Base-by-base conservation (phyloP, 2,797 vertebrate species). In the Tiaroga cobitis region DNA sequence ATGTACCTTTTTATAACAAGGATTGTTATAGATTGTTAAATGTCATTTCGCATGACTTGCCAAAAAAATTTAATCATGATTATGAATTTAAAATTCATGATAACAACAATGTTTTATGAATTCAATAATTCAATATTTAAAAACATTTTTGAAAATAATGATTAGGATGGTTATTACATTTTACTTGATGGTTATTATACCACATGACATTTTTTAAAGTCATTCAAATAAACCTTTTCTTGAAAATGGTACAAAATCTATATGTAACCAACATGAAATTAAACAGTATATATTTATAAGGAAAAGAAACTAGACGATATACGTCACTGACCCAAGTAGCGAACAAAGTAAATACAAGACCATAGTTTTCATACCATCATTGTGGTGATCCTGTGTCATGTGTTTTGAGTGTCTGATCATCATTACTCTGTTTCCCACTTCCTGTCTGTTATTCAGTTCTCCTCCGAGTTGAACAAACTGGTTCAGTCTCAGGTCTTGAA, bases 391-490 rank as follows among this genome's bases (percentile, higher is more conserved):
- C n/a, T 61, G 65, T 29, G 46, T 8, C 19, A 21, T 59, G 56
- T 16, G 61, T 67, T 77, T 65, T 61, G 61, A 8, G 16, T 26
- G 41, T 59, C 39, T 46, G 51, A 43, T 63, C 26, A 41, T 19
- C 46, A 0, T 39, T 37, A 29, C 37, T 91, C 81, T 24, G 51
- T 77, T 0, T 65, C 34, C 5, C 89, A 75, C 49, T 77, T 49
- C 56, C 90, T 86, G 24, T 80, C 32, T 61, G 49, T 34, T 19
- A 41, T 56, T 80, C 5, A 82, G 61, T 81, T 93, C 94, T 73
- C 90, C 88, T 80, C 59, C 89, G 76, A 94, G 74, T 65, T 94
- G 92, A 85, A 94, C 80, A 37, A 88, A 85, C 61, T 81, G 79
- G 84, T 94, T 90, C 72, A 85, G 21, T 76, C 75, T 90, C 81